Evolutionary conservation across 1,140 invertebrate genomes (phyloP).

Genomic region (Aphidius ervi): DNA sequence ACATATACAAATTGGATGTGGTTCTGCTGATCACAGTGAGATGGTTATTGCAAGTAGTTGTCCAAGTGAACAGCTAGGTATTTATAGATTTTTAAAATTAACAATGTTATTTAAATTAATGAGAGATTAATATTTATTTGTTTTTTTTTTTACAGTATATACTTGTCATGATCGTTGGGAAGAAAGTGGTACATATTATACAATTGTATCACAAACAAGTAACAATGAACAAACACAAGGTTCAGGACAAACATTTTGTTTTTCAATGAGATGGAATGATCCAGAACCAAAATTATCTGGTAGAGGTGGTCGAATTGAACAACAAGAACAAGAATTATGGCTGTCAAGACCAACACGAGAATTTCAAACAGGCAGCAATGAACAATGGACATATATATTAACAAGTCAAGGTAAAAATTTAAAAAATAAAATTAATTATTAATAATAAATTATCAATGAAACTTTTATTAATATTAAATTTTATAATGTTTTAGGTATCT

Average conservation of each 20-base stretch:
- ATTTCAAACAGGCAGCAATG: constrained; percentile 37
- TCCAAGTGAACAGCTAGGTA: constrained; percentile 40
- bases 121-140: background rate
- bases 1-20: constrained; percentile 46
- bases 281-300: constrained; percentile 24
- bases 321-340: constrained; percentile 40
- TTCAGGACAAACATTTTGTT: constrained; percentile 37
- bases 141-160: constrained; percentile 46
- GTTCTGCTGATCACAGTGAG: constrained; percentile 42
- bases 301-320: constrained; percentile 28
- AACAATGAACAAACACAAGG: constrained; percentile 33
- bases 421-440: too few species aligned
- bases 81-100: background rate
- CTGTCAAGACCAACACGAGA: constrained; percentile 37
- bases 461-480: too few species aligned
- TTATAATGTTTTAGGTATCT: constrained; percentile 39
- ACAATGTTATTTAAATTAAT: background rate
- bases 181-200: constrained; percentile 57
- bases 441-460: too few species aligned
- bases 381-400: constrained; percentile 45
- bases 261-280: constrained; percentile 41
- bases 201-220: constrained; percentile 56
- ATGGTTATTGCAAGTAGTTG: constrained; percentile 47
- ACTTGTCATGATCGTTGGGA: constrained; percentile 61
- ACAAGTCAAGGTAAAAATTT: constrained; percentile 40